phyloP scores from a whole-genome alignment of 1,140 invertebrate species.

The Drosophila nikananu region DNA sequence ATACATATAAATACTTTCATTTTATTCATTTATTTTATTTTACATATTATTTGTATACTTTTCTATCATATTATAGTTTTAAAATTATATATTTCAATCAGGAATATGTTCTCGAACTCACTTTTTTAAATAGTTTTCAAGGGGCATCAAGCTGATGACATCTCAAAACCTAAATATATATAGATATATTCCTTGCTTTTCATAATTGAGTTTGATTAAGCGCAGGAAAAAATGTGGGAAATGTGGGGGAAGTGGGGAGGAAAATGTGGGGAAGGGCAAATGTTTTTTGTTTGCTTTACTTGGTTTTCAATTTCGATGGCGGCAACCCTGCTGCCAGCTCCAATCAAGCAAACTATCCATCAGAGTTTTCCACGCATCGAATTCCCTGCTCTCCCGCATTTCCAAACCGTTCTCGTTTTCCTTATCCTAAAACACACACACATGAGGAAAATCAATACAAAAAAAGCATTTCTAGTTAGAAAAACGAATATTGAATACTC shows the following conservation, averaged over 20 bases:
- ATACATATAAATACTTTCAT: too few relatives aligned
- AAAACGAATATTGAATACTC: slow-evolving; percentile 7
- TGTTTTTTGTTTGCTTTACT: slow-evolving; percentile 54
- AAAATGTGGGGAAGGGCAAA: slow-evolving; percentile 3
- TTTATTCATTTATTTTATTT: too few relatives aligned
- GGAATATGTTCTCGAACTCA: not conserved
- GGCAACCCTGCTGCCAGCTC: slow-evolving; percentile 28
- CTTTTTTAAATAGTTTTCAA: not conserved
- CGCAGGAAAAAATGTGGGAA: slow-evolving; percentile 5
- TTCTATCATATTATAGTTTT: too few relatives aligned
- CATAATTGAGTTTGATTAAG: slow-evolving; percentile 77
- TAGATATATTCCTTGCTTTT: slow-evolving; percentile 33
- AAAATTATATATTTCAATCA: too few relatives aligned
- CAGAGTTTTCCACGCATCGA: slow-evolving; percentile 52
- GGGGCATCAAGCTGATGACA: not conserved
- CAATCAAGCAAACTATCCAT: slow-evolving; percentile 59
- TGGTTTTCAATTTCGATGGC: slow-evolving; percentile 50
- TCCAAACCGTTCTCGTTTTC: not conserved
- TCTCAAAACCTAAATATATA: too few relatives aligned
- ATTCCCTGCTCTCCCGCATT: slow-evolving; percentile 34
- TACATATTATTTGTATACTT: too few relatives aligned
- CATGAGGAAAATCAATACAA: slow-evolving; percentile 48
- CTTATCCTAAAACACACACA: slow-evolving; percentile 2
- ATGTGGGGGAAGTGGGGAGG: rapidly evolving
- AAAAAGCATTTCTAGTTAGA: not conserved